phyloP scores from a whole-genome alignment of 2,888 invertebrate species.

The Heliothis peltigera region DNA sequence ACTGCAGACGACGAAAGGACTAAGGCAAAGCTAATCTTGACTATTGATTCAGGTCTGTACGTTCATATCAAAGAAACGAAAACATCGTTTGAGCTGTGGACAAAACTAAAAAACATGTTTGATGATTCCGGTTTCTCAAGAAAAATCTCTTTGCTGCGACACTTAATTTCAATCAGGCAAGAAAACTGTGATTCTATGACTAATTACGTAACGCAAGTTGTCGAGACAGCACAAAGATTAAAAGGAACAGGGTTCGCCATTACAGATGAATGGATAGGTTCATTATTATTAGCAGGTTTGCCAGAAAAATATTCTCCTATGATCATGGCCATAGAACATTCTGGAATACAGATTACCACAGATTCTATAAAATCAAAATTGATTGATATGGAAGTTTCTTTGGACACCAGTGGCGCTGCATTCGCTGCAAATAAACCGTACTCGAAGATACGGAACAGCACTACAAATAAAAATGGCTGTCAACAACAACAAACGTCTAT shows the following conservation, averaged over 20 bases:
- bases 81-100: constrained; percentile 3
- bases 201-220: constrained; percentile 47
- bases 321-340: constrained; percentile 12
- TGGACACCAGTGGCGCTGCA: constrained; percentile 7
- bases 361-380: constrained; percentile 8
- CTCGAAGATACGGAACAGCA: neutral
- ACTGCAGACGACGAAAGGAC: constrained; percentile 11
- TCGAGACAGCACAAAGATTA: constrained; percentile 53
- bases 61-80: constrained; percentile 12
- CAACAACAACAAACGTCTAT: neutral
- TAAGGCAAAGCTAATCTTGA: no score
- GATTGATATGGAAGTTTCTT: constrained; percentile 12
- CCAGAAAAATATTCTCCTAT: constrained; percentile 9
- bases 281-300: constrained; percentile 15
- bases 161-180: constrained; percentile 49
- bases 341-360: constrained; percentile 5
- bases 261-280: constrained; percentile 47
- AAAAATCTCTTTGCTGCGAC: constrained; percentile 49
- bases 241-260: constrained; percentile 54
- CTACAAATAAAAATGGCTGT: neutral
- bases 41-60: constrained; percentile 9
- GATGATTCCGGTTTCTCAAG: constrained; percentile 56
- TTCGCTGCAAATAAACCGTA: neutral
- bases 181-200: constrained; percentile 56
- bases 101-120: constrained; percentile 24